These are phyloP conservation scores for Bombyx mandarina DNA, from an alignment of 1,140 invertebrate genomes.

Conservation along the genomic window DNA sequence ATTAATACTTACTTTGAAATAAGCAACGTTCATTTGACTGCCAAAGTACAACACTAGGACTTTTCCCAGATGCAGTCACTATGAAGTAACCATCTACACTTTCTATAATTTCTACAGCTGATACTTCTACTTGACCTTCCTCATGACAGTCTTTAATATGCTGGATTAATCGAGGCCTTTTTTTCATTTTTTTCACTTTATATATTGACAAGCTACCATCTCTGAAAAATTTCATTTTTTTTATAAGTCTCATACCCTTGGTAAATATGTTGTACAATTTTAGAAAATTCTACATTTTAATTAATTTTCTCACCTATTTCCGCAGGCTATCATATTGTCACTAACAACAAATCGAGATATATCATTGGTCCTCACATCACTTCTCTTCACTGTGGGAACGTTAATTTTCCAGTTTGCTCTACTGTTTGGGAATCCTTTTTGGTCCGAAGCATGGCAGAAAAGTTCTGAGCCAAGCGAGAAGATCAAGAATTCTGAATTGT, in stretches of 20 bases:
- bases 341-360: constrained; percentile 55
- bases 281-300: too few species aligned
- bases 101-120: constrained; percentile 39
- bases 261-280: too few species aligned
- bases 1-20: constrained; percentile 19
- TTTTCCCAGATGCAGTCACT: constrained; percentile 32
- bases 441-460: constrained; percentile 28
- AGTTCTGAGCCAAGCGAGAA: constrained; percentile 41
- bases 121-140: constrained; percentile 40
- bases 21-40: constrained; percentile 10
- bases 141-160: constrained; percentile 44
- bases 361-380: constrained; percentile 54
- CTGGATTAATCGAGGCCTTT: constrained; percentile 27
- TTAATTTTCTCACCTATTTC: constrained; percentile 40
- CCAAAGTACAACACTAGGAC: constrained; percentile 31
- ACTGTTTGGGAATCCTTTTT: constrained; percentile 23
- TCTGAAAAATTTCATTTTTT: constrained; percentile 21
- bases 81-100: constrained; percentile 13
- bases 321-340: constrained; percentile 41
- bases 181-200: constrained; percentile 17
- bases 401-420: constrained; percentile 30
- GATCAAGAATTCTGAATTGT: constrained; percentile 31
- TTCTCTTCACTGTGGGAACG: constrained; percentile 38
- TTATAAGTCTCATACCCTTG: too few species aligned
- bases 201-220: constrained; percentile 43